phyloP scores from a whole-genome alignment of 2,797 vertebrate species.

The Sitta carolinensis region DNA sequence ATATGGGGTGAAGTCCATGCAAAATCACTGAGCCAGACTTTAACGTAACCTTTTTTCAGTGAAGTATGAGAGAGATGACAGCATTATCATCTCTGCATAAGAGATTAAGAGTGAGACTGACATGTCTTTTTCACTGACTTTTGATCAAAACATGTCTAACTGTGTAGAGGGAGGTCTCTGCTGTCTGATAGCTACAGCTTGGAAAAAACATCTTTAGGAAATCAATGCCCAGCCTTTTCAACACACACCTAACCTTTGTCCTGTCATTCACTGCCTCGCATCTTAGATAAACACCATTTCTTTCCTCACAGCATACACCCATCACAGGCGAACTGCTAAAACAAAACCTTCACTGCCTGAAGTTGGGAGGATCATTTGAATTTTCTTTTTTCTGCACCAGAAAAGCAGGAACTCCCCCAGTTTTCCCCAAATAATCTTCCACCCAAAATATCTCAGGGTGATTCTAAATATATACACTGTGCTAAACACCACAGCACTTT shows the following conservation, averaged over 20 bases:
- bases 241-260: slow-evolving; percentile 56
- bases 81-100: neutral
- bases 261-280: neutral
- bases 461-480: neutral
- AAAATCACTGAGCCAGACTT: slow-evolving; percentile 44
- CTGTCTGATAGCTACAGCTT: neutral
- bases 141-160: slow-evolving; percentile 18
- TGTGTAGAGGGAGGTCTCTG: neutral
- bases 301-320: slow-evolving; percentile 16
- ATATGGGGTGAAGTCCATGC: slow-evolving; percentile 54
- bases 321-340: neutral
- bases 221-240: slow-evolving; percentile 43
- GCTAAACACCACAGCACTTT: slow-evolving; percentile 12
- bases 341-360: slow-evolving; percentile 2
- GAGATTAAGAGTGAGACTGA: neutral
- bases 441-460: slow-evolving; percentile 12
- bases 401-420: slow-evolving; percentile 42
- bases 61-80: neutral
- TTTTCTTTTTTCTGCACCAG: neutral
- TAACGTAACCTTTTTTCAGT: neutral
- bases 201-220: slow-evolving; percentile 19
- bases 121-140: neutral
- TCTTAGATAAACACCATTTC: slow-evolving; percentile 46
- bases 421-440: slow-evolving; percentile 36
- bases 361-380: neutral